These are phyloP conservation scores for Neoitamus cyanurus DNA, from an alignment of 2,888 invertebrate genomes.

Conservation along the genomic window DNA sequence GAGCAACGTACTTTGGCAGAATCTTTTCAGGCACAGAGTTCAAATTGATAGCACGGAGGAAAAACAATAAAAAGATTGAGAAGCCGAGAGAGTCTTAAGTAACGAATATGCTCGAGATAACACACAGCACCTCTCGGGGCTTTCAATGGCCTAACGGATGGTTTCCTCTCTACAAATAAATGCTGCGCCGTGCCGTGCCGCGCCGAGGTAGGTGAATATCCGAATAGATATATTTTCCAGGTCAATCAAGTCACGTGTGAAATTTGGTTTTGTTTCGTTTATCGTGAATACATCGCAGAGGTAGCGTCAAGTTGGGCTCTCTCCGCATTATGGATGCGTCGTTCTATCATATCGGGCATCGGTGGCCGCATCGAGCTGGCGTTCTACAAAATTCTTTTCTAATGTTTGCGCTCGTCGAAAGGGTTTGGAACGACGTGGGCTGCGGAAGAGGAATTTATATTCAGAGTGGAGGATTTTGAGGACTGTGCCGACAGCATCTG, in stretches of 20 bases:
- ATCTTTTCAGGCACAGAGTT: conserved; percentile 25
- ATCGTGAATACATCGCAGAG: not conserved
- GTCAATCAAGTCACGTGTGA: conserved; percentile 45
- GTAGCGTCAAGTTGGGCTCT: not conserved
- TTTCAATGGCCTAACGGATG: conserved; percentile 35
- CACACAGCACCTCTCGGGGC: conserved; percentile 31
- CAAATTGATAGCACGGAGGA: not conserved
- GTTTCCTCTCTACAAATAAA: conserved; percentile 36
- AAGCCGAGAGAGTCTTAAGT: conserved; percentile 2
- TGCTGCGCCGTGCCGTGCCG: not conserved
- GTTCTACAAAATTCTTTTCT: not conserved
- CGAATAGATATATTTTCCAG: conserved; percentile 31
- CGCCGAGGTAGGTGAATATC: conserved; percentile 15
- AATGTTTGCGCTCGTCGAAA: not conserved
- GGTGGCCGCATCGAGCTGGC: not conserved
- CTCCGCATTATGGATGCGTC: conserved; percentile 24
- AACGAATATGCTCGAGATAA: conserved; percentile 42
- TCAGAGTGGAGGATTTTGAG: not conserved
- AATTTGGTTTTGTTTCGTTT: conserved; percentile 35
- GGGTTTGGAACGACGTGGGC: not conserved
- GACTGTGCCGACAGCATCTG: not conserved
- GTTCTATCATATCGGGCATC: conserved; percentile 15
- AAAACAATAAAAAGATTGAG: conserved; percentile 19
- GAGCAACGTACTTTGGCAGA: conserved; percentile 33
- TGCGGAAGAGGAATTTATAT: not conserved